Percentiles rank a stretch among this genome's conserved stretches.
Conservation (phyloP, 2,797 vertebrate species). For the Xenops minutus region DNA sequence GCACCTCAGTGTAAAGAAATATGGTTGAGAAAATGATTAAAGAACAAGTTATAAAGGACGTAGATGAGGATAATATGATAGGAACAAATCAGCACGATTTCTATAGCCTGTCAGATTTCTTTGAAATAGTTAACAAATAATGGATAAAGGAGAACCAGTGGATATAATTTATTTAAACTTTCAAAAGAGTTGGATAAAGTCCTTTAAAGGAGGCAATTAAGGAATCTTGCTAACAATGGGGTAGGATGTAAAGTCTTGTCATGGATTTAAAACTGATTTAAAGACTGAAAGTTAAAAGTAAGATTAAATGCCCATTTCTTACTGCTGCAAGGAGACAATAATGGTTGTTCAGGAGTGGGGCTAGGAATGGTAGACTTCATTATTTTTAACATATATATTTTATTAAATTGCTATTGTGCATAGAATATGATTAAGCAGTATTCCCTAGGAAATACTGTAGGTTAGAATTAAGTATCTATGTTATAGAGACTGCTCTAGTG, state of each 20-base stretch:
- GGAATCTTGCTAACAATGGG: slow-evolving; percentile 70
- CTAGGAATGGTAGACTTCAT: background rate
- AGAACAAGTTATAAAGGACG: slow-evolving; percentile 49
- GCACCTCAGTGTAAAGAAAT: slow-evolving; percentile 41
- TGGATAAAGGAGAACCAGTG: slow-evolving; percentile 66
- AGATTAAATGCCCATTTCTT: slow-evolving; percentile 61
- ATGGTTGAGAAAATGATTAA: slow-evolving; percentile 52
- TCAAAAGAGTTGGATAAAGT: slow-evolving; percentile 65
- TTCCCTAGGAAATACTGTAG: slow-evolving; percentile 14
- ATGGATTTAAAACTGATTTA: slow-evolving; percentile 70
- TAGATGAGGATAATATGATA: slow-evolving; percentile 59
- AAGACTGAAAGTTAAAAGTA: slow-evolving; percentile 67
- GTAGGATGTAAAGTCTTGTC: slow-evolving; percentile 67
- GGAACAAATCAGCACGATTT: slow-evolving; percentile 62
- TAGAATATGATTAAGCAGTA: slow-evolving; percentile 31
- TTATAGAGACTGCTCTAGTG: background rate
- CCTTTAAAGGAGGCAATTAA: slow-evolving; percentile 71
- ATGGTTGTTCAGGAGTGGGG: slow-evolving; percentile 33
- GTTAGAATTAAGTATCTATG: background rate
- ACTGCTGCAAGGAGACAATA: slow-evolving; percentile 55
- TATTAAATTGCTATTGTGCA: slow-evolving; percentile 42
- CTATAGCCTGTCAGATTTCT: slow-evolving; percentile 63
- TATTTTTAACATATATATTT: slow-evolving; percentile 41
- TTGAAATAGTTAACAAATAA: slow-evolving; percentile 74
- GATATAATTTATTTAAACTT: slow-evolving; percentile 72